These are phyloP conservation scores for Pelobates cultripes DNA, from an alignment of 2,797 vertebrate species.

Conservation along the genomic window DNA sequence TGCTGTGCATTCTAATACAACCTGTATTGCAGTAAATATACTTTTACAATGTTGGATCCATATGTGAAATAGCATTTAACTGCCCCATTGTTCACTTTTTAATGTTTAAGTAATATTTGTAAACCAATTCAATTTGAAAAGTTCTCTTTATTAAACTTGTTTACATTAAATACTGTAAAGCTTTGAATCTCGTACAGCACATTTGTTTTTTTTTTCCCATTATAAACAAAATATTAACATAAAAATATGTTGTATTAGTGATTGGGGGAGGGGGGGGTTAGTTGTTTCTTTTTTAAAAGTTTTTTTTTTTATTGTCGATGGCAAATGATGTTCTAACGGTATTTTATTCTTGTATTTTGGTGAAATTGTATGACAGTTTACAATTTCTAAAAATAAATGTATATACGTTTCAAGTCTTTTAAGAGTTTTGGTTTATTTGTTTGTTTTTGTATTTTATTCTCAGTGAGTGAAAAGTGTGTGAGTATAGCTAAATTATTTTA, in stretches of 20 bases:
- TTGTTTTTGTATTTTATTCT: too few species aligned
- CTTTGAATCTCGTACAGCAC: not conserved
- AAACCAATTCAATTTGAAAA: not conserved
- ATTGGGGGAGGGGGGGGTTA: too few species aligned
- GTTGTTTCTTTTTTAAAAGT: not conserved
- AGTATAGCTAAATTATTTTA: too few species aligned
- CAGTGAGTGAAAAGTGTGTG: too few species aligned
- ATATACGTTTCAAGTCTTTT: too few species aligned
- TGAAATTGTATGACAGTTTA: not conserved
- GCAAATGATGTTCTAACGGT: too few species aligned
- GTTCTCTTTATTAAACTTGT: conserved; percentile 12
- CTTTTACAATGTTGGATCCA: not conserved
- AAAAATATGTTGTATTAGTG: too few species aligned
- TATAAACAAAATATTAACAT: not conserved
- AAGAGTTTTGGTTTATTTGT: too few species aligned
- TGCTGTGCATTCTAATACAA: conserved; percentile 29
- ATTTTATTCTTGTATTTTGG: not conserved
- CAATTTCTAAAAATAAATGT: not conserved
- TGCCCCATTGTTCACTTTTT: not conserved
- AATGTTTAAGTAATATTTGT: not conserved
- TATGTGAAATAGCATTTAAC: not conserved
- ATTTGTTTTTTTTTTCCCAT: not conserved
- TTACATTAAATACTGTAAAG: conserved; percentile 2
- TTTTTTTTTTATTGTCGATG: not conserved
- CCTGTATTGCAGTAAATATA: not conserved